These are phyloP conservation scores for Lasius platythorax DNA, from an alignment of 2,888 invertebrate genomes.

Conservation along the genomic window DNA sequence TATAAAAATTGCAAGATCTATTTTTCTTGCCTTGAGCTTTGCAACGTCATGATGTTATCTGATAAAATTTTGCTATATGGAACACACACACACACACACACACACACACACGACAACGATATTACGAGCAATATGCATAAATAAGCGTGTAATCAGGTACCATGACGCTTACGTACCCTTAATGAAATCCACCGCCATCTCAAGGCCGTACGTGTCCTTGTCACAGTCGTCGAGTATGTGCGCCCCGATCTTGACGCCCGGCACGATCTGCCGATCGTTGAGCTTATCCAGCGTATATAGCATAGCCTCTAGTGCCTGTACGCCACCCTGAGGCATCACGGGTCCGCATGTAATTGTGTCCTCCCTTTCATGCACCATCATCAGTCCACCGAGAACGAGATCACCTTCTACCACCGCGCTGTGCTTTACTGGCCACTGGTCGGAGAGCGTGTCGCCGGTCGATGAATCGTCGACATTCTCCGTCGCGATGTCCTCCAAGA, in stretches of 20 bases:
- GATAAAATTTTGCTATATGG: not conserved
- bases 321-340: conserved; percentile 96
- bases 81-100: not conserved
- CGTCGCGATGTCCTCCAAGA: conserved; percentile 40
- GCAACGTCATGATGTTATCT: not conserved
- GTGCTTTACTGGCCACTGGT: conserved; percentile 92
- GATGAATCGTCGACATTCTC: conserved; percentile 74
- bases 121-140: not conserved
- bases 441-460: conserved; percentile 77
- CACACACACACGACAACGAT: not conserved
- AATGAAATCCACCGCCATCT: conserved; percentile 97
- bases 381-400: conserved; percentile 94
- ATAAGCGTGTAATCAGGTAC: not conserved
- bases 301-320: conserved; percentile 95
- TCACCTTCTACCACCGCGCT: conserved; percentile 94
- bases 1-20: not conserved
- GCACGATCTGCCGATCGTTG: conserved; percentile 88
- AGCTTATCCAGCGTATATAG: conserved; percentile 93
- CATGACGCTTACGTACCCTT: conserved; percentile 89
- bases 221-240: conserved; percentile 97
- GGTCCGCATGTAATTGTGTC: conserved; percentile 93
- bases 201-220: conserved; percentile 96
- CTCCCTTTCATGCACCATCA: conserved; percentile 97
- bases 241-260: conserved; percentile 92
- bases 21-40: not conserved